Conservation (phyloP, 1,140 invertebrate genomes). For the Globodera ellingtonae region DNA sequence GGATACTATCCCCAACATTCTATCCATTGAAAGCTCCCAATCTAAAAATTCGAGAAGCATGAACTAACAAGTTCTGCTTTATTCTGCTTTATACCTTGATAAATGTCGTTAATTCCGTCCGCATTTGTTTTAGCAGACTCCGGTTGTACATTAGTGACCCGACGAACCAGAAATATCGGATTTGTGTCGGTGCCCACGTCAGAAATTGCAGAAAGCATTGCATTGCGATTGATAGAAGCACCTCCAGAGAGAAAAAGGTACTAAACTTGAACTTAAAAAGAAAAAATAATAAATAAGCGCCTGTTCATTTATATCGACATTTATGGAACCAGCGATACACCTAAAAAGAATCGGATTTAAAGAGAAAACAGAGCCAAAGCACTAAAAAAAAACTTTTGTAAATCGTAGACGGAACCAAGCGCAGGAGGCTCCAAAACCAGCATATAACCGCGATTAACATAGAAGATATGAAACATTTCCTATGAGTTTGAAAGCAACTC, state of each 20-base stretch:
- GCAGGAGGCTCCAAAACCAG: slow-evolving; percentile 43
- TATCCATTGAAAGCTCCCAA: slow-evolving; percentile 38
- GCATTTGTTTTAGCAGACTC: slow-evolving; percentile 30
- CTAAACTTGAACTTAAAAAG: background rate
- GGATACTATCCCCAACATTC: slow-evolving; percentile 10
- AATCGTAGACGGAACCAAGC: slow-evolving; percentile 43
- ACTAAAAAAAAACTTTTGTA: slow-evolving; percentile 28
- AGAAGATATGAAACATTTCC: slow-evolving; percentile 47
- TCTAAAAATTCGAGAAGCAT: slow-evolving; percentile 12
- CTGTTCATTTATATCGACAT: slow-evolving; percentile 38
- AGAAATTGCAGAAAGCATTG: slow-evolving; percentile 32
- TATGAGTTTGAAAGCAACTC: background rate
- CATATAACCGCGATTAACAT: slow-evolving; percentile 48
- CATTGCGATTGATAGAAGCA: slow-evolving; percentile 31
- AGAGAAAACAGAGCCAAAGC: background rate
- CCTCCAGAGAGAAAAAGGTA: slow-evolving; percentile 39
- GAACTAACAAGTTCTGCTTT: background rate
- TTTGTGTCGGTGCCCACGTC: slow-evolving; percentile 44
- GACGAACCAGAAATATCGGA: slow-evolving; percentile 42
- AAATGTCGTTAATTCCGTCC: slow-evolving; percentile 48
- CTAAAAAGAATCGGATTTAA: background rate
- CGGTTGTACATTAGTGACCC: slow-evolving; percentile 33
- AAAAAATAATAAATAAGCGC: slow-evolving; percentile 1
- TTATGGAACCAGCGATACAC: slow-evolving; percentile 25
- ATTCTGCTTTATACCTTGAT: slow-evolving; percentile 30